Evolutionary conservation across 1,140 invertebrate genomes (phyloP), one percentile per base, ranked within the genome.

Genomic region (Brachionus manjavacas): DNA sequence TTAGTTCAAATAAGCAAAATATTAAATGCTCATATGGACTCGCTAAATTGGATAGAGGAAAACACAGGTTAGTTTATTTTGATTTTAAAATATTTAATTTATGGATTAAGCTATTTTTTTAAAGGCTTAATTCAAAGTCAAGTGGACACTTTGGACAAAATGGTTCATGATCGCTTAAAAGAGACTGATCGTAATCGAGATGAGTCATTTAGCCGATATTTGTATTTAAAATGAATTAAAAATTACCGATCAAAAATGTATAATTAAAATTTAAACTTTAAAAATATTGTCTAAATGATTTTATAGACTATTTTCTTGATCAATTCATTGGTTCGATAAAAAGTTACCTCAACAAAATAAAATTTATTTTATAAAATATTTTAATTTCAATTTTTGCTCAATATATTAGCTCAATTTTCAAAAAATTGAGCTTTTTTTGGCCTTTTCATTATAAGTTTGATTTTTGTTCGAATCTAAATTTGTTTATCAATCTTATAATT

Each of bases 21-120:
- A 11, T 28, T 85, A 25, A 85, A 85, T 64, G 64, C 84, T n/a
- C 84, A 85, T 83, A 81, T 85, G 76, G 55, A 85, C 23, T 85
- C 84, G 8, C 28, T 85, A 1, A 85, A 85, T 83, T 85, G 74
- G 74, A 85, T 85, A 25, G 78, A 85, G 8, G 55, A 85, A 20
- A 94, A 87, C 93, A 94, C 86, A 95, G 94, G 66, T 68, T 23
- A 11, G 11, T 14, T 31, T 35, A 35, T 35, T 35, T 35, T 35
- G 7, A 35, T 7, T 35, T 35, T 35, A 35, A 35, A 6, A 6
- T 35, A 35, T 35, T 55, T 55, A 7, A 55, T n/a, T 14, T 88
- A 94, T 87, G 90, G 91, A 85, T 70, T 85, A 79, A 78, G 60
- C 31, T 31, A 31, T 46, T 70, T 70, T 14, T n/a, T 68, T 14